phyloP scores from a whole-genome alignment of 2,888 invertebrate species.

The Euplagia quadripunctaria region DNA sequence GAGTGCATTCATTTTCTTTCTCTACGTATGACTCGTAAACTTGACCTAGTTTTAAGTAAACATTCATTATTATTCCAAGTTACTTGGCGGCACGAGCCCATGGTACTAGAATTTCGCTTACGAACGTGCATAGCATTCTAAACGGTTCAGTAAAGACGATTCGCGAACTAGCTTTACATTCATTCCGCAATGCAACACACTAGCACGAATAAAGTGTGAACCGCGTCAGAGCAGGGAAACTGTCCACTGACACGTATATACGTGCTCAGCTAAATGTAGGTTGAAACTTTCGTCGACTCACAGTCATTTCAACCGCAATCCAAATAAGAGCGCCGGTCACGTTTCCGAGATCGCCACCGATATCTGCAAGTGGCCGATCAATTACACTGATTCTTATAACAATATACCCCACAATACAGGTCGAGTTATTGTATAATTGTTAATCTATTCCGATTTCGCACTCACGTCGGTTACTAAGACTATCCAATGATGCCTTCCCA shows the following conservation, averaged over 20 bases:
- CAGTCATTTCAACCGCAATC: conserved; percentile 76
- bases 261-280: conserved; percentile 78
- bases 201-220: conserved; percentile 75
- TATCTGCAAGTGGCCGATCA: conserved; percentile 57
- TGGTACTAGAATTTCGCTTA: conserved; percentile 70
- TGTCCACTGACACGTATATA: conserved; percentile 69
- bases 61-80: conserved; percentile 62
- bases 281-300: conserved; percentile 80
- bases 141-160: conserved; percentile 46
- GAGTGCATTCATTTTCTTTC: conserved; percentile 30
- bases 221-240: conserved; percentile 77
- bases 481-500: conserved; percentile 74
- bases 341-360: conserved; percentile 71
- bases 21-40: conserved; percentile 42
- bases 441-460: conserved; percentile 68
- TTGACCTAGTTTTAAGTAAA: conserved; percentile 55
- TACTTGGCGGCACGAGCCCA: conserved; percentile 68
- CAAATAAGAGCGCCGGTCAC: conserved; percentile 80
- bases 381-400: conserved; percentile 63
- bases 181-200: conserved; percentile 77
- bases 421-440: conserved; percentile 63
- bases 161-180: conserved; percentile 78
- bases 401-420: conserved; percentile 59
- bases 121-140: conserved; percentile 67
- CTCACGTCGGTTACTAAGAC: conserved; percentile 65